Evolutionary conservation across 2,113 vertebrate species (phyloP), one percentile per base, ranked within the genome.

Genomic region (Urocitellus parryii): DNA sequence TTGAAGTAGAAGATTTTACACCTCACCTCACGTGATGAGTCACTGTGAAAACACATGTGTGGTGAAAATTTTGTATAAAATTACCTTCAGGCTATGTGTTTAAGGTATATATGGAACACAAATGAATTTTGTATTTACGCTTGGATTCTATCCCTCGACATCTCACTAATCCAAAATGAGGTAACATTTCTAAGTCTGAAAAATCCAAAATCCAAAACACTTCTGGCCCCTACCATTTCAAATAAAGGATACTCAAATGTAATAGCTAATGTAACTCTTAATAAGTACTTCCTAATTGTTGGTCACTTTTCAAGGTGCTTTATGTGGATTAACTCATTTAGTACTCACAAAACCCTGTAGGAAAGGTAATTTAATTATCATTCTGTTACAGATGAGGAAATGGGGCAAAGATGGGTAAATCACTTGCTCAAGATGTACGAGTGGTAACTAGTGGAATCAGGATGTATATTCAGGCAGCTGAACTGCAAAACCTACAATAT

Each of bases 341-440:
- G 51, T 74, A 22, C 18, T 77, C 67, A 79, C 11, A 27, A 24
- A 90, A 37, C 4, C 16, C 13, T 32, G 6, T 2, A 6, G 0
- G 0, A 4, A 14, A 73, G n/a, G 10, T 58, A 51, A 68, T n/a
- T 2, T 16, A 83, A 72, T 51, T 81, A 85, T 67, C 24, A 65
- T 10, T 68, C 3, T n/a, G 83, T 87, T 86, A 89, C 39, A 93
- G 61, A 61, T 80, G 58, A 94, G 65, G 88, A 92, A 94, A 96
- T 29, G 18, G 76, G 63, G 58, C 42, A 72, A 27, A 88, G 67
- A 72, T 4, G 56, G 24, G n/a, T 29, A 67, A 96, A n/a, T 61
- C 27, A n/a, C 13, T 45, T 65, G 65, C 5, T 45, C n/a, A 80
- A 7, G 8, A 73, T 58, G 73, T 3, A 6, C 24, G 25, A 27